Evolutionary conservation across 2,888 invertebrate species (phyloP).

Genomic region (Catocala sponsa): DNA sequence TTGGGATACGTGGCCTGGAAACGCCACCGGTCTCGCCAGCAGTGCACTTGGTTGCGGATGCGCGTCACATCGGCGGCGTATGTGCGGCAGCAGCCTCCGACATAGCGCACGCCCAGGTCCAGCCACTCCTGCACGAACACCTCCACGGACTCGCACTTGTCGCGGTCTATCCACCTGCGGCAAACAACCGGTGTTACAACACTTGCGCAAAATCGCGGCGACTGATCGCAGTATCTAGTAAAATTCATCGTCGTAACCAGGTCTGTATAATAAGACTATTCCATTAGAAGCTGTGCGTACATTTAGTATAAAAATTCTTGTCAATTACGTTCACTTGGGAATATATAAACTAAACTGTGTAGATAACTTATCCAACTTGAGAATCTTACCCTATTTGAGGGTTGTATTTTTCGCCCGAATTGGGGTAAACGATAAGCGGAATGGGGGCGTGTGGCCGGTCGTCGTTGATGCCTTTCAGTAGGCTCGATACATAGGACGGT

Average conservation of each 20-base stretch:
- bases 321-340: constrained; percentile 47
- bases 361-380: constrained; percentile 47
- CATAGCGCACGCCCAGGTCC: constrained; percentile 92
- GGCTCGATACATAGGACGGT: constrained; percentile 77
- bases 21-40: constrained; percentile 80
- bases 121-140: constrained; percentile 94
- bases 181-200: constrained; percentile 1
- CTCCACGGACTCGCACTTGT: constrained; percentile 91
- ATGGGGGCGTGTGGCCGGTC: constrained; percentile 86
- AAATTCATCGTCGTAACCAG: background rate
- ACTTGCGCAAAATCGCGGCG: no score
- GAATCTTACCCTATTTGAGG: constrained; percentile 89
- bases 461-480: constrained; percentile 82
- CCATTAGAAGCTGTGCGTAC: constrained; percentile 22
- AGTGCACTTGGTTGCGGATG: constrained; percentile 90
- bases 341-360: constrained; percentile 30
- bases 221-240: constrained; percentile 2
- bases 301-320: constrained; percentile 31
- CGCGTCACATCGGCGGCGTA: constrained; percentile 93
- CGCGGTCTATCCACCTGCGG: constrained; percentile 91
- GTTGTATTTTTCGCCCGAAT: constrained; percentile 95
- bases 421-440: constrained; percentile 96
- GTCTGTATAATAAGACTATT: constrained; percentile 14
- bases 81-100: constrained; percentile 97
- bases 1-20: constrained; percentile 67